These are phyloP conservation scores for Anadara kagoshimensis DNA, from an alignment of 1,140 invertebrate genomes.

Conservation along the genomic window DNA sequence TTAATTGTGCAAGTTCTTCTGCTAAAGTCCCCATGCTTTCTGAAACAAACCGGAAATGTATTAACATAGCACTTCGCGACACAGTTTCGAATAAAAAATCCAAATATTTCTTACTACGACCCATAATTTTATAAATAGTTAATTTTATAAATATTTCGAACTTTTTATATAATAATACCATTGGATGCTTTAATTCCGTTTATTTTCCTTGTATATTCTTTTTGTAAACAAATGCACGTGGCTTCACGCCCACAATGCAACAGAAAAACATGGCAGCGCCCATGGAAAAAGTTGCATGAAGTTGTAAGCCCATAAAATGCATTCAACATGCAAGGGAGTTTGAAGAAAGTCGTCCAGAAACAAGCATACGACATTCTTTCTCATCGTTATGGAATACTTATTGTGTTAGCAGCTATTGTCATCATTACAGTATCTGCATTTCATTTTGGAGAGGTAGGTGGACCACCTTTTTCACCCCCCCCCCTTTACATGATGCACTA, in stretches of 20 bases:
- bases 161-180: too few species aligned
- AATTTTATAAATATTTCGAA: too few species aligned
- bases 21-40: conserved; percentile 41
- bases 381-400: conserved; percentile 68
- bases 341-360: conserved; percentile 72
- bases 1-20: conserved; percentile 52
- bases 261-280: neutral
- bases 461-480: neutral
- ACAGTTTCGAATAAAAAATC: too few species aligned
- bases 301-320: neutral
- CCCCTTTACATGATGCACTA: conserved; percentile 1
- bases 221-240: too few species aligned
- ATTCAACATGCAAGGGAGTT: conserved; percentile 15
- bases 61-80: too few species aligned
- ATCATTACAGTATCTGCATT: conserved; percentile 65
- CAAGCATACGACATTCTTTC: conserved; percentile 71
- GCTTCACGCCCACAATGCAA: conserved; percentile 6
- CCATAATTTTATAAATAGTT: too few species aligned
- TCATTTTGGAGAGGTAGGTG: conserved; percentile 73
- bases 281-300: neutral
- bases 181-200: too few species aligned
- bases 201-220: too few species aligned
- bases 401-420: conserved; percentile 62
- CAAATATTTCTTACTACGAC: too few species aligned
- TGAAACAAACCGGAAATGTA: neutral